Evolutionary conservation across 2,113 vertebrate genomes (phyloP), one percentile per base, ranked within the genome.

Genomic region (Cynoglossus semilaevis): DNA sequence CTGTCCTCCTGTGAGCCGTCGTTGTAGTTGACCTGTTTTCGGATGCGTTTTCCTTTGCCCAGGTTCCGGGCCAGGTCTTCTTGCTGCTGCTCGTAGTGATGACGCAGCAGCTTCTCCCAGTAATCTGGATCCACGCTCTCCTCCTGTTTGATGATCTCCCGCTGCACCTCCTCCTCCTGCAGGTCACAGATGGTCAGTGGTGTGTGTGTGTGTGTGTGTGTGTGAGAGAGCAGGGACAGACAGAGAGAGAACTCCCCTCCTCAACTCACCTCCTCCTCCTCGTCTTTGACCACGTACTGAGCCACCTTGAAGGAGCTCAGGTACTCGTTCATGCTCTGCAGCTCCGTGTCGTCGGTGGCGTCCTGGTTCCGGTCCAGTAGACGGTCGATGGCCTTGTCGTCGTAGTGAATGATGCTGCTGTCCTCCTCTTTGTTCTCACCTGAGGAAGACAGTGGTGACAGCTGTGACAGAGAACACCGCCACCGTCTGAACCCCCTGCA

Each of bases 21-120:
- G 2, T 98, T 98, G 92, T 98, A 98, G 92, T 98, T 98, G 76
- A 98, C 96, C 87, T 98, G 96, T 81, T 98, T 98, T 84, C 96
- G 96, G 70, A 98, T 97, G 18, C 96, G 91, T 76, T 98, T 98
- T 81, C 96, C 96, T 87, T 98, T 98, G 75, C 96, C 96, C 79
- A 98, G 90, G 76, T 98, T 98, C 34, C 96, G 92, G 44, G 96
- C 96, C 72, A 98, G 87, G 79, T 98, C 96, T 75, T 98, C 96
- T 87, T 98, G 96, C 60, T 98, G 96, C 84, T 98, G 96, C 85
- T 98, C 96, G 47, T 98, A 98, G 76, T 98, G 96, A 69, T 98
- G 96, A 52, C 95, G 89, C 65, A 98, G 91, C 70, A 98, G 90
- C 79, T 98, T 98, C 88, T 98, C 96, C 96, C 96, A 98, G 85